phyloP scores from a whole-genome alignment of 2,113 vertebrate genomes.

The Myocastor coypus region DNA sequence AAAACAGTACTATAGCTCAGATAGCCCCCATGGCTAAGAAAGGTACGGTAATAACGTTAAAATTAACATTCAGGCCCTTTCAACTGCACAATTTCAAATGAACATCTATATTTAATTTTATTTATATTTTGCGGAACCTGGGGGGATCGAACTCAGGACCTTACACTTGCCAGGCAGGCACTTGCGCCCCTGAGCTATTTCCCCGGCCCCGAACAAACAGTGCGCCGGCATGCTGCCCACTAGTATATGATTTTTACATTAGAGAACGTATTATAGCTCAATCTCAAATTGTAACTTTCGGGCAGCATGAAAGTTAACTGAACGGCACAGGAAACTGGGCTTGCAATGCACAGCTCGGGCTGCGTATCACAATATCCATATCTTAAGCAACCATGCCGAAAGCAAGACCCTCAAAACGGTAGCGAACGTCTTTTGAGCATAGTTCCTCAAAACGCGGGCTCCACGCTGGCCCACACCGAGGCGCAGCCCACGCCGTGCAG shows the following conservation, averaged over 20 bases:
- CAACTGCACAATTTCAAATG: constrained; percentile 1
- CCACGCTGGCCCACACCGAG: too few species aligned
- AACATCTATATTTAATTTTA: not conserved
- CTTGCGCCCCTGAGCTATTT: too few species aligned
- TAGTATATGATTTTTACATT: not conserved
- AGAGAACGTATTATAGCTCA: not conserved
- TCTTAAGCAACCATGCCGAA: not conserved
- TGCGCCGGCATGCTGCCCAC: not conserved
- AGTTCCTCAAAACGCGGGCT: rapidly evolving
- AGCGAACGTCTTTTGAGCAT: too few species aligned
- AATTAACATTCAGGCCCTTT: not conserved
- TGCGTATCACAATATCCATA: not conserved
- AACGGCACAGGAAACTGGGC: not conserved
- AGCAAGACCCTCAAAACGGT: not conserved
- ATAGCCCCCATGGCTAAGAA: not conserved
- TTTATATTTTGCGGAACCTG: too few species aligned
- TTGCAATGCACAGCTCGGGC: not conserved
- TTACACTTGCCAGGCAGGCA: too few species aligned
- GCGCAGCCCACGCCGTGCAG: not conserved
- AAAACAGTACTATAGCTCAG: not conserved
- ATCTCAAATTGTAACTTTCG: not conserved
- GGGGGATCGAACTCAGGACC: too few species aligned
- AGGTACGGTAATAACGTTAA: not conserved
- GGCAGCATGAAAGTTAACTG: not conserved
- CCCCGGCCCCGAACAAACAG: too few species aligned